Conservation (phyloP, 2,113 vertebrate species). For the Naja naja region DNA sequence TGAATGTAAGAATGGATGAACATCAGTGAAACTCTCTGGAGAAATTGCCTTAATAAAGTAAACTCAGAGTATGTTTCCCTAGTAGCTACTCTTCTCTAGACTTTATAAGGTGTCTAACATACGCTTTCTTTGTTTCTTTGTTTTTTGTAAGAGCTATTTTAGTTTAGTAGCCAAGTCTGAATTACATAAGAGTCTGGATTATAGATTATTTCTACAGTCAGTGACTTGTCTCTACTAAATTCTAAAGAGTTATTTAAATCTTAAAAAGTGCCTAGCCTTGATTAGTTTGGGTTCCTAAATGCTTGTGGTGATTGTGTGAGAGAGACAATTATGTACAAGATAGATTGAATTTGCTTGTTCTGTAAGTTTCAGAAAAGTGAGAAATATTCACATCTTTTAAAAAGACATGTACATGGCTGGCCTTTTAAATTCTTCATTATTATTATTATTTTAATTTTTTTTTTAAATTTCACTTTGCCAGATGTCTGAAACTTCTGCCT, state of each 20-base stretch:
- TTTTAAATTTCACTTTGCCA: conserved; percentile 28
- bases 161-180: neutral
- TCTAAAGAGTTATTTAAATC: neutral
- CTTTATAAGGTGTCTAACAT: neutral
- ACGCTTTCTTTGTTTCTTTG: neutral
- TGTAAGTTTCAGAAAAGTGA: neutral
- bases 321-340: neutral
- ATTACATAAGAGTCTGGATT: neutral
- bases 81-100: neutral
- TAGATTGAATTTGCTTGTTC: conserved; percentile 13
- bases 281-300: neutral
- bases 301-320: neutral
- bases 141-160: neutral
- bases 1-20: neutral
- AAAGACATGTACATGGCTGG: neutral
- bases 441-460: conserved; percentile 38
- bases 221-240: neutral
- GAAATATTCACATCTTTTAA: conserved; percentile 16
- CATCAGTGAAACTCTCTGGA: neutral
- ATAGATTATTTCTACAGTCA: neutral
- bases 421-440: conserved; percentile 17
- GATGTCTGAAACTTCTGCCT: conserved; percentile 43
- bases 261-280: neutral
- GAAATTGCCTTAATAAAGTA: neutral
- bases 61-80: neutral